phyloP scores from a whole-genome alignment of 2,113 vertebrate genomes.

The Brachypteracias leptosomus region DNA sequence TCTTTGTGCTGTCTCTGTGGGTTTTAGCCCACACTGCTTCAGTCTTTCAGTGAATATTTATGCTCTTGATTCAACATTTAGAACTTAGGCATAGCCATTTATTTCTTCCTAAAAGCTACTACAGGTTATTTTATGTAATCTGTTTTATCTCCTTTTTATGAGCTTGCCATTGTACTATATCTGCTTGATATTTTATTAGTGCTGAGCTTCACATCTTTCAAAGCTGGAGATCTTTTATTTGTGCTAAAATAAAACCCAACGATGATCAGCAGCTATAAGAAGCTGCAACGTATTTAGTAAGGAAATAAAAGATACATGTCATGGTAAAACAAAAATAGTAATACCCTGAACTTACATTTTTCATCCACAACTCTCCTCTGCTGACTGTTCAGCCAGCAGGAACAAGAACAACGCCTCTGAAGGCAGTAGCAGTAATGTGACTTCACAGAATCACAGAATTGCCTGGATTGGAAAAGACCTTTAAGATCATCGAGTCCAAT shows the following conservation, averaged over 20 bases:
- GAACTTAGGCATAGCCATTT: neutral
- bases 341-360: neutral
- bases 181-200: slow-evolving; percentile 4
- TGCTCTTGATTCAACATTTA: neutral
- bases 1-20: neutral
- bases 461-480: too few species aligned
- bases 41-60: neutral
- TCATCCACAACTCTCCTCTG: neutral
- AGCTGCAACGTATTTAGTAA: neutral
- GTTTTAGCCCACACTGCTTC: neutral
- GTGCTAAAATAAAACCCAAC: neutral
- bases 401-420: neutral
- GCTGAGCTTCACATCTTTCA: neutral
- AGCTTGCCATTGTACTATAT: neutral
- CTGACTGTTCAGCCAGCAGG: neutral
- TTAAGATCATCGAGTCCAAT: too few species aligned
- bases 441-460: too few species aligned
- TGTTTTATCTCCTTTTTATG: slow-evolving; percentile 37
- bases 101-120: neutral
- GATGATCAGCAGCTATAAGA: neutral
- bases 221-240: neutral
- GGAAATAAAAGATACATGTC: neutral
- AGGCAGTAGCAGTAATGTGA: neutral
- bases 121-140: neutral
- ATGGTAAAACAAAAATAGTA: neutral